Evolutionary conservation across 2,797 vertebrate species (phyloP).

Genomic region (Melanotaenia trifasciata): DNA sequence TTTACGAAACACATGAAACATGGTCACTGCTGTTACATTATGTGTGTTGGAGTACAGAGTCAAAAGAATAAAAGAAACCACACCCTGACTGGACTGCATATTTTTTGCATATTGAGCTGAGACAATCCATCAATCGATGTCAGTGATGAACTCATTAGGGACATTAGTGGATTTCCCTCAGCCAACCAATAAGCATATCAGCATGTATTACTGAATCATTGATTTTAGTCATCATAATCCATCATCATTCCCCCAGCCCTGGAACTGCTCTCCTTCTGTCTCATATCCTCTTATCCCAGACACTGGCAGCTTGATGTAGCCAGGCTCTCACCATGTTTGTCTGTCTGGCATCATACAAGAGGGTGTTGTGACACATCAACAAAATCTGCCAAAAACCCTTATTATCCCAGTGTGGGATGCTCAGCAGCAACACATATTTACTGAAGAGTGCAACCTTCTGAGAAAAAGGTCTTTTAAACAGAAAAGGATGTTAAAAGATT

Average conservation of each 20-base stretch:
- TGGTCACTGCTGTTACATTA: not conserved
- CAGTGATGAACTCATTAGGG: slow-evolving; percentile 38
- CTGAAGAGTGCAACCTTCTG: slow-evolving; percentile 8
- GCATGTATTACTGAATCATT: slow-evolving; percentile 58
- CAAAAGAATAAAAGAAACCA: slow-evolving; percentile 1
- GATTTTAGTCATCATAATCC: slow-evolving; percentile 71
- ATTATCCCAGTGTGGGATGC: slow-evolving; percentile 19
- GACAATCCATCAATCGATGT: slow-evolving; percentile 36
- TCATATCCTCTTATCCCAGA: slow-evolving; percentile 44
- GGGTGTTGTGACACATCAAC: slow-evolving; percentile 14
- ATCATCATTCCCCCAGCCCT: slow-evolving; percentile 69
- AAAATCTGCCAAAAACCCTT: slow-evolving; percentile 35
- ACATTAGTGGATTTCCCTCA: slow-evolving; percentile 43
- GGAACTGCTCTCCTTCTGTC: slow-evolving; percentile 51
- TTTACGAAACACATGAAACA: not conserved
- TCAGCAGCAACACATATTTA: slow-evolving; percentile 5
- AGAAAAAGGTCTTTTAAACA: not conserved
- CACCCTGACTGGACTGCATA: not conserved
- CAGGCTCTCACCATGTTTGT: slow-evolving; percentile 44
- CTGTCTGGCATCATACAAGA: slow-evolving; percentile 58
- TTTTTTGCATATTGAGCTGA: slow-evolving; percentile 24
- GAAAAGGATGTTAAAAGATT: not conserved
- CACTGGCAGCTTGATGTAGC: slow-evolving; percentile 52
- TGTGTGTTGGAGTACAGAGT: not conserved
- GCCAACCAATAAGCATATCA: slow-evolving; percentile 62